Evolutionary conservation across 1,140 invertebrate species (phyloP).

Genomic region (Drosophila pandora): DNA sequence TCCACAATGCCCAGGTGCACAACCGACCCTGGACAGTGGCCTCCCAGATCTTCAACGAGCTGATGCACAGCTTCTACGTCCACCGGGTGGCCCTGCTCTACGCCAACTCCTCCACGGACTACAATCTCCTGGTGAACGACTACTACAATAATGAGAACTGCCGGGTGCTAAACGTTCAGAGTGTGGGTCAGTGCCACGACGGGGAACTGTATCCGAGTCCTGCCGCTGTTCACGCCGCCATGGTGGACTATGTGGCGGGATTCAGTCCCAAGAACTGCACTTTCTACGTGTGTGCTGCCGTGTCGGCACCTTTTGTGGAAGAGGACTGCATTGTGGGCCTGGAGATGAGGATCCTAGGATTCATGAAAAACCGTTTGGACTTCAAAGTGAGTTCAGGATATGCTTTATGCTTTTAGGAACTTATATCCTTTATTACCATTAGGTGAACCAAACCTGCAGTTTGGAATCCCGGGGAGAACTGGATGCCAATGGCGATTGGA

Average conservation of each 20-base stretch:
- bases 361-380: slow-evolving; percentile 66
- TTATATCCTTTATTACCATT: background rate
- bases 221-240: slow-evolving; percentile 33
- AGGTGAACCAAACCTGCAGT: slow-evolving; percentile 82
- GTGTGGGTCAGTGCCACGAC: slow-evolving; percentile 60
- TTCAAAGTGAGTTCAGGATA: slow-evolving; percentile 54
- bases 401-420: background rate
- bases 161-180: slow-evolving; percentile 54
- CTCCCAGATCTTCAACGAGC: slow-evolving; percentile 50
- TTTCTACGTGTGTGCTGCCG: slow-evolving; percentile 71
- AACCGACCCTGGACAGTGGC: slow-evolving; percentile 47
- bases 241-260: slow-evolving; percentile 53
- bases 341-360: slow-evolving; percentile 70
- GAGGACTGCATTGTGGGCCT: slow-evolving; percentile 66
- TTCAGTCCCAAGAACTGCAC: slow-evolving; percentile 72
- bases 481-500: slow-evolving; percentile 83
- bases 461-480: slow-evolving; percentile 85
- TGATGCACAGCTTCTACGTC: slow-evolving; percentile 67
- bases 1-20: slow-evolving; percentile 42
- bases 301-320: slow-evolving; percentile 77
- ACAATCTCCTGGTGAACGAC: slow-evolving; percentile 72
- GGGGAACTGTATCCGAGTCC: slow-evolving; percentile 40
- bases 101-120: slow-evolving; percentile 49
- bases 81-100: slow-evolving; percentile 73
- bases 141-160: slow-evolving; percentile 75